Percentiles rank a stretch among this genome's conserved stretches.
Evolutionary conservation across 2,797 vertebrate genomes (phyloP).

Genomic region (Dermochelys coriacea): DNA sequence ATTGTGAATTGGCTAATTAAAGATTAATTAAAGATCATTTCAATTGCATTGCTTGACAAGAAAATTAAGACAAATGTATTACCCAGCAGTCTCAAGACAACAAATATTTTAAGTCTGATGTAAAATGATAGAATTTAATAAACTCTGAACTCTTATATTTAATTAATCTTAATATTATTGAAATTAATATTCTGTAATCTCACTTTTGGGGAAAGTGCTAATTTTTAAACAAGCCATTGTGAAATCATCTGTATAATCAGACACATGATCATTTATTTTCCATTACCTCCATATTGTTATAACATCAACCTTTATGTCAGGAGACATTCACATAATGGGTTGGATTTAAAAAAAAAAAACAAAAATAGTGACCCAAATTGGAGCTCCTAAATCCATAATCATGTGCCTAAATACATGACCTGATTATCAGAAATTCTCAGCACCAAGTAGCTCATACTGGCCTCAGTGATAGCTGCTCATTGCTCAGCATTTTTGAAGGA

Average conservation of each 20-base stretch:
- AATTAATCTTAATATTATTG: not conserved
- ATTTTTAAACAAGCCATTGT: constrained; percentile 1
- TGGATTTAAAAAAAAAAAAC: not conserved
- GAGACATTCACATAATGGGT: not conserved
- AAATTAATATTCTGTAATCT: not conserved
- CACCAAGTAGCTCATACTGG: not conserved
- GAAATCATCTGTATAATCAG: not conserved
- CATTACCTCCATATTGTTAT: not conserved
- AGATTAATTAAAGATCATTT: not conserved
- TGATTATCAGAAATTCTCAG: not conserved
- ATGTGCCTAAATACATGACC: not conserved
- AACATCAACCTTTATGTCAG: not conserved
- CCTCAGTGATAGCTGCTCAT: not conserved
- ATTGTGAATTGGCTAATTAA: not conserved
- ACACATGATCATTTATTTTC: not conserved
- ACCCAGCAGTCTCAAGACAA: not conserved
- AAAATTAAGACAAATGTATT: not conserved
- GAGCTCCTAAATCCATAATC: not conserved
- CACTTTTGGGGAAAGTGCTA: not conserved
- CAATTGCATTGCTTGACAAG: not conserved
- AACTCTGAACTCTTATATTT: not conserved
- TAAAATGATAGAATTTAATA: not conserved
- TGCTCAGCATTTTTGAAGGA: not conserved
- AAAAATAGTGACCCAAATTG: not conserved
- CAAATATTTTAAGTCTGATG: not conserved